Evolutionary conservation across 2,797 vertebrate genomes (phyloP).

Genomic region (Dermochelys coriacea): DNA sequence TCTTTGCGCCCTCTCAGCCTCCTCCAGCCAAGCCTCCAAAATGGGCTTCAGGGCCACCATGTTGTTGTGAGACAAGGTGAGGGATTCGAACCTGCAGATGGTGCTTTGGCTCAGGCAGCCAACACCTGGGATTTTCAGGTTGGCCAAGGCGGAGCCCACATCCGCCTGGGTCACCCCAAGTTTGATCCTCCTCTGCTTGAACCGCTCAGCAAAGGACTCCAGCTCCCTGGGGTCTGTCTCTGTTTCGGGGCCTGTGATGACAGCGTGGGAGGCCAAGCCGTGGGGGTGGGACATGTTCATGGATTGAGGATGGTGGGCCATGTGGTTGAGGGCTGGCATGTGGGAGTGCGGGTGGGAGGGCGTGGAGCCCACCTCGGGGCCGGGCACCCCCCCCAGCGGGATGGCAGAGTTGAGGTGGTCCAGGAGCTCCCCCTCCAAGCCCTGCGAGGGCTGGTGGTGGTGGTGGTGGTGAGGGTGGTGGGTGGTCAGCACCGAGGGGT

Average conservation of each 20-base stretch:
- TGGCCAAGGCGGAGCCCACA: slow-evolving; percentile 91
- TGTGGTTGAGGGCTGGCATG: slow-evolving; percentile 93
- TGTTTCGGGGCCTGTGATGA: slow-evolving; percentile 82
- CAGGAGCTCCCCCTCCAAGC: slow-evolving; percentile 91
- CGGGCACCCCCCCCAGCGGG: slow-evolving; percentile 87
- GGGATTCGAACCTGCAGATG: slow-evolving; percentile 95
- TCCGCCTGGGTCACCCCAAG: slow-evolving; percentile 94
- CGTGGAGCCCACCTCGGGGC: slow-evolving; percentile 88
- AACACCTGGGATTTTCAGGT: slow-evolving; percentile 94
- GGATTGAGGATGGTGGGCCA: slow-evolving; percentile 87
- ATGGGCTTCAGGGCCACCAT: slow-evolving; percentile 96
- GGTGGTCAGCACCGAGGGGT: slow-evolving; percentile 90
- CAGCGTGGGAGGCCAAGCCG: slow-evolving; percentile 84
- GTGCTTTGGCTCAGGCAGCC: slow-evolving; percentile 95
- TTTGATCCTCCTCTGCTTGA: slow-evolving; percentile 94
- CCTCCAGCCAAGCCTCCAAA: slow-evolving; percentile 93
- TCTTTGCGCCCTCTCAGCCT: slow-evolving; percentile 91
- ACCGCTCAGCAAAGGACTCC: slow-evolving; percentile 93
- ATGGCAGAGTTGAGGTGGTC: slow-evolving; percentile 89
- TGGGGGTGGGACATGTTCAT: slow-evolving; percentile 91
- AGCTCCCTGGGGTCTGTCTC: slow-evolving; percentile 93
- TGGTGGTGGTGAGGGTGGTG: slow-evolving; percentile 82
- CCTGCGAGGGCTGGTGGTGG: slow-evolving; percentile 88
- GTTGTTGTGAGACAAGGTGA: slow-evolving; percentile 94
- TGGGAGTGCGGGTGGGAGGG: slow-evolving; percentile 90